A percentile compares a stretch with the other conserved stretches of the same genome.
Evolutionary conservation across 2,113 vertebrate genomes (phyloP).

Genomic region (Cynopterus brachyotis): DNA sequence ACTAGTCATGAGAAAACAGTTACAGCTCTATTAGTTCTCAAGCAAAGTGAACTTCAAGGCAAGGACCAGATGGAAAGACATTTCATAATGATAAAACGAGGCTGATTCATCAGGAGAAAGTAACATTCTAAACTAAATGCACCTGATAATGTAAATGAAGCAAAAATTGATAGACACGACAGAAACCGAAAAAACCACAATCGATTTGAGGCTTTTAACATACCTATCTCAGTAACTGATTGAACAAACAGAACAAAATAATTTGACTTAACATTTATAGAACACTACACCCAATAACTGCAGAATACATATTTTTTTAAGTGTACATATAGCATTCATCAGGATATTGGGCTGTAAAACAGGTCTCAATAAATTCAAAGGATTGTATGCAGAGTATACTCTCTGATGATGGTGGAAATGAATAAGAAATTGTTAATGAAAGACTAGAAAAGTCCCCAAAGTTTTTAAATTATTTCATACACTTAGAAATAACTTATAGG

Average conservation of each 20-base stretch:
- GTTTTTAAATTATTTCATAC: not conserved
- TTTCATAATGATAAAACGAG: not conserved
- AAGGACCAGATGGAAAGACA: not conserved
- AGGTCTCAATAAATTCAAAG: not conserved
- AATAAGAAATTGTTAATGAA: not conserved
- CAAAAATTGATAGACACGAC: not conserved
- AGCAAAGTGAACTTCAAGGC: not conserved
- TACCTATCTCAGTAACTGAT: not conserved
- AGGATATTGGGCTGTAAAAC: not conserved
- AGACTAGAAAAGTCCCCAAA: not conserved
- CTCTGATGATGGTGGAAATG: not conserved
- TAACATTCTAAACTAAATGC: not conserved
- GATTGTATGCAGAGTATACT: not conserved
- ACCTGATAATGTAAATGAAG: not conserved
- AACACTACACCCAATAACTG: not conserved
- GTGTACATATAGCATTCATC: not conserved
- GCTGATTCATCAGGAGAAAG: not conserved
- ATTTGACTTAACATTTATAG: not conserved
- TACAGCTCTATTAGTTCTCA: not conserved
- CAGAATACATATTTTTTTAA: not conserved
- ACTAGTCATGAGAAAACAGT: not conserved
- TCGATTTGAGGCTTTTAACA: not conserved
- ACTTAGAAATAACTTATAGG: not conserved
- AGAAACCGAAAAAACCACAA: not conserved
- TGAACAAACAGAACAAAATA: not conserved